phyloP scores from a whole-genome alignment of 1,140 invertebrate species.

The Hesperophylax magnus region DNA sequence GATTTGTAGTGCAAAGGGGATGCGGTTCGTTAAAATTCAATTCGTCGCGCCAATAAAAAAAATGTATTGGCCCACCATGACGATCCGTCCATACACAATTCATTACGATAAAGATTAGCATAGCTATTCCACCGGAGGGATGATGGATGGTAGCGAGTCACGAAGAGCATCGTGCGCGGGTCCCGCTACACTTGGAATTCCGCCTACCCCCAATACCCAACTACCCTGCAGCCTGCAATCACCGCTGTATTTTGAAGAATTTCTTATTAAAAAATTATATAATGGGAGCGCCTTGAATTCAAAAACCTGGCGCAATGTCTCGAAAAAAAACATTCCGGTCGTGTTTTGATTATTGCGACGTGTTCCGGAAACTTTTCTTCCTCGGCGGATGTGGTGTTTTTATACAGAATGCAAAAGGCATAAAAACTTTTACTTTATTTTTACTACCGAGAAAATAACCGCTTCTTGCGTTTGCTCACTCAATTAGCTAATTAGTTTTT shows the following conservation, averaged over 20 bases:
- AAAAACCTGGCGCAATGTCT: neutral
- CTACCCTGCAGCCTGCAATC: neutral
- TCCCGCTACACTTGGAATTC: neutral
- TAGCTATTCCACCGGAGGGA: conserved; percentile 49
- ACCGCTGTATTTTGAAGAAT: conserved; percentile 31
- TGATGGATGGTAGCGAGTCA: conserved; percentile 56
- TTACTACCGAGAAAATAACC: no score
- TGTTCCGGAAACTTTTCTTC: neutral
- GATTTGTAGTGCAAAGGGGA: conserved; percentile 33
- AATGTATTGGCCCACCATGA: conserved; percentile 51
- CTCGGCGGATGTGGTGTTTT: no score
- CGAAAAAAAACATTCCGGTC: conserved; percentile 21
- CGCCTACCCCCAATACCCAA: no score
- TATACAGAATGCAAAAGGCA: no score
- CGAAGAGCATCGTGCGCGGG: conserved; percentile 23
- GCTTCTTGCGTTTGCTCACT: no score
- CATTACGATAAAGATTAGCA: conserved; percentile 58
- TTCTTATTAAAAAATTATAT: conserved; percentile 40
- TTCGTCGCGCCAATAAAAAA: conserved; percentile 51
- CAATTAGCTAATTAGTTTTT: no score
- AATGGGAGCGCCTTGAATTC: conserved; percentile 21
- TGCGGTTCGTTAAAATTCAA: conserved; percentile 50
- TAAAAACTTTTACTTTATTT: no score
- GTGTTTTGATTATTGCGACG: conserved; percentile 2
- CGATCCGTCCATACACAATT: conserved; percentile 55